Evolutionary conservation across 92 coral and sea anemone genomes (phyloP).

Genomic region (Siderastrea siderea): DNA sequence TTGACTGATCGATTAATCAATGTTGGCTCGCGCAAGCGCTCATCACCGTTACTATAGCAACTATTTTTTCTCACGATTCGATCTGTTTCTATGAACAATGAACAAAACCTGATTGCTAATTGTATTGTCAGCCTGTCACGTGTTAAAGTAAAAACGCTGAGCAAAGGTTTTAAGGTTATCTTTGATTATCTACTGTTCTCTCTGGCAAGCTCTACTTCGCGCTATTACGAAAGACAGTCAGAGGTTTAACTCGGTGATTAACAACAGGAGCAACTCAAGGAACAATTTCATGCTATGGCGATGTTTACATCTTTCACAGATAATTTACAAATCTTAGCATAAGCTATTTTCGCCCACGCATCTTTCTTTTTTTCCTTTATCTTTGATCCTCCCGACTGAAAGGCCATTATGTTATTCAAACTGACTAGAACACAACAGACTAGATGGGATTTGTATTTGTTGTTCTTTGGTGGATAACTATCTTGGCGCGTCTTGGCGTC

Average conservation of each 20-base stretch:
- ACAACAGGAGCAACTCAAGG: not conserved
- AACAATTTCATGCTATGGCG: not conserved
- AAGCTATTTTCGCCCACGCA: not conserved
- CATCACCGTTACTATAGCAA: not conserved
- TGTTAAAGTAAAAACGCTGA: not conserved
- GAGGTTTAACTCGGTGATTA: not conserved
- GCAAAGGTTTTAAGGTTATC: not conserved
- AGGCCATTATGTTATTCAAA: not conserved
- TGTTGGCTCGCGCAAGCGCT: not conserved
- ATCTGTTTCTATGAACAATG: not conserved
- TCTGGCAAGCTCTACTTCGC: not conserved
- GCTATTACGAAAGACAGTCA: not conserved
- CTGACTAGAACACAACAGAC: not conserved
- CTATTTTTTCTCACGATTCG: not conserved
- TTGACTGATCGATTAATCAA: not conserved
- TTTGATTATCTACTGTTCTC: not conserved
- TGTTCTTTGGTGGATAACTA: not conserved
- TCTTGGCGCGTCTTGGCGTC: too few relatives aligned
- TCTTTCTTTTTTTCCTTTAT: not conserved
- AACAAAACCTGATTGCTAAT: not conserved
- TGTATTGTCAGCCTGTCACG: conserved; percentile 21
- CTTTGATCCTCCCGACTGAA: conserved; percentile 13
- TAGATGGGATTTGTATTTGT: too few relatives aligned
- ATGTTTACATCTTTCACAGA: conserved; percentile 7
- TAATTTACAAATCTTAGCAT: not conserved